Base-by-base conservation (phyloP, 2,888 invertebrate species). In the Torymus tubicola region DNA sequence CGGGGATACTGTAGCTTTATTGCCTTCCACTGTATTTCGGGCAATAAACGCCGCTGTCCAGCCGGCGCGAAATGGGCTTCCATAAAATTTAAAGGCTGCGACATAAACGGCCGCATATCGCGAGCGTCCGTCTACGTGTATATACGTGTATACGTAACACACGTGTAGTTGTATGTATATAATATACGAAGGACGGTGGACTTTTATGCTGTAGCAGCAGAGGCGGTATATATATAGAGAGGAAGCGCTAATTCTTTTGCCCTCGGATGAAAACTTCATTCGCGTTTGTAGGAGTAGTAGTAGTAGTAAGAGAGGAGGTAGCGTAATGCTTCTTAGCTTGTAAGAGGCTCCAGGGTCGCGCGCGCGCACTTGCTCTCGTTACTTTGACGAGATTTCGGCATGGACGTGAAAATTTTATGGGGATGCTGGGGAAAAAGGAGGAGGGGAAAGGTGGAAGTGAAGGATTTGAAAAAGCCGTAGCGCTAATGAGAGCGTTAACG, bases 1-100 rank as follows among this genome's bases (percentile, higher is more conserved):
- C 81, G 73, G 83, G 85, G 83, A 86, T 86, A 63, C 61, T 83
- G 84, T 81, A 82, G 83, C 86, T 87, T 85, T 86, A 85, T 86
- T 85, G 84, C 84, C 79, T 82, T 84, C 85, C 84, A 87, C 86
- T 86, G 85, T 85, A 84, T 86, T 86, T 85, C 83, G 84, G 83
- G 85, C 85, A 86, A 87, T 89, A 88, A 88, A 88, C 85, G 87
- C 83, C 81, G 85, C 83, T 85, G 87, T 85, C 84, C 86, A 81
- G 82, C 79, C 80, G 83, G 82, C 83, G 83, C 85, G 86, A 86
- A 87, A 87, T 86, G 84, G 83, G 83, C 81, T 79, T 82, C 85
- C 86, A 87, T 88, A 87, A 87, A 88, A 83, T 86, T 87, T 86
- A 87, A 85, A 88, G 84, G 84, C 84, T 77, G 81, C 84, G 85